Base-by-base conservation (phyloP, 2,113 vertebrate species). In the Hystrix cristata region DNA sequence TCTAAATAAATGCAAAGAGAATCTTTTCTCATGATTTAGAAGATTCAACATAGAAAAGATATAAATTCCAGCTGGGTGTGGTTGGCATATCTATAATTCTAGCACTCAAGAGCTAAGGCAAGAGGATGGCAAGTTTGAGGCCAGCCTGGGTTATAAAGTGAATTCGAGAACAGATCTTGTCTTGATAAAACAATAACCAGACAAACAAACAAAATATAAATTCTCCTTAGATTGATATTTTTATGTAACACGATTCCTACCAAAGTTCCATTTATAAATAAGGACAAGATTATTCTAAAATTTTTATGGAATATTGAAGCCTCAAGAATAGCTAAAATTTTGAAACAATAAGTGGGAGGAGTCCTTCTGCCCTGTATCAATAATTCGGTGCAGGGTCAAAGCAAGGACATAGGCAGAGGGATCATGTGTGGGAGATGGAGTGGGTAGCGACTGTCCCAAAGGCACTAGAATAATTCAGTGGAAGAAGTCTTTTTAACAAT, bases 361-460 rank as follows among this genome's bases (percentile, higher is more conserved):
- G 12, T 7, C 7, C 2, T 12, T 64, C 6, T 19, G 11, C 21
- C 62, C 31, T 38, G 3, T 3, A 25, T 8, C 9, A 21, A 38
- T 31, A 67, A 6, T 31, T 34, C 5, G 31, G 27, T 29, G 18
- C 21, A 34, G 19, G 3, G 9, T 11, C 55, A 55, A 46, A 3
- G n/a, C 62, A 46, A 23, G 2, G 31, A 29, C 10, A 23, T 13
- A 23, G 62, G 2, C 76, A 57, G 3, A 43, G 34, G 25, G 48
- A 2, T 12, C 15, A 8, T n/a, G 3, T 3, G 31, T 7, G 59
- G 2, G 27, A 5, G 0, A 31, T 11, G 15, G 9, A 8, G 27
- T 8, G 34, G 25, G 3, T 29, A 15, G 34, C 0, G 27, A 27
- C 2, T 1, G 43, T 3, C 10, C 57, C 6, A 21, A 18, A 67